Evolutionary conservation across 2,113 vertebrate species (phyloP).

Genomic region (Daboia siamensis): DNA sequence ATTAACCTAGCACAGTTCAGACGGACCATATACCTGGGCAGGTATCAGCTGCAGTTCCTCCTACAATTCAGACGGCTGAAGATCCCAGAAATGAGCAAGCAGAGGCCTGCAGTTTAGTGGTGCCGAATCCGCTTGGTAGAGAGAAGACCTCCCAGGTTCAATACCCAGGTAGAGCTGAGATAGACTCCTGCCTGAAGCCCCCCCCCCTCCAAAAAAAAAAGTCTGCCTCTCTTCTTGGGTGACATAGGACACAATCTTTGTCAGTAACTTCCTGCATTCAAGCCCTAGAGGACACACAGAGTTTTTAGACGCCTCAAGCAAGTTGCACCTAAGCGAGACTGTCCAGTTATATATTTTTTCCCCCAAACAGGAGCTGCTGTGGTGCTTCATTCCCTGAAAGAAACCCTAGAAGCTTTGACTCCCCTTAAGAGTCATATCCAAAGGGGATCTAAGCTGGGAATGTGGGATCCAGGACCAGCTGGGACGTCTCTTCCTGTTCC

Average conservation of each 20-base stretch:
- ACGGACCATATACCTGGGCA: background rate
- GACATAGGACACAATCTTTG: background rate
- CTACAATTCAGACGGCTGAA: background rate
- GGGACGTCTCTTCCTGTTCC: background rate
- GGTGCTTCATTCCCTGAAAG: background rate
- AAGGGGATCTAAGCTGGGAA: background rate
- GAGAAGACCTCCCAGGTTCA: background rate
- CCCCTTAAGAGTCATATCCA: background rate
- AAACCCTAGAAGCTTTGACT: background rate
- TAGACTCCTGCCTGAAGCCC: background rate
- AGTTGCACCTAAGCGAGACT: fast-evolving
- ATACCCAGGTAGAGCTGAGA: background rate
- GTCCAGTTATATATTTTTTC: background rate
- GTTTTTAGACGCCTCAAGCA: background rate
- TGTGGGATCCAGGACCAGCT: background rate
- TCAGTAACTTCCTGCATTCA: background rate
- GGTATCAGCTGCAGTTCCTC: background rate
- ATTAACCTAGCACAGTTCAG: background rate
- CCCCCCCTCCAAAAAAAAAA: background rate
- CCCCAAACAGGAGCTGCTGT: background rate
- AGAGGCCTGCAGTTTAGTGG: background rate
- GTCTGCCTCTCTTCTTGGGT: background rate
- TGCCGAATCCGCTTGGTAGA: background rate
- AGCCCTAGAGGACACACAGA: background rate
- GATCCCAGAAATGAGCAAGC: background rate